phyloP scores from a whole-genome alignment of 2,797 vertebrate species.

The Macroramphosus scolopax region DNA sequence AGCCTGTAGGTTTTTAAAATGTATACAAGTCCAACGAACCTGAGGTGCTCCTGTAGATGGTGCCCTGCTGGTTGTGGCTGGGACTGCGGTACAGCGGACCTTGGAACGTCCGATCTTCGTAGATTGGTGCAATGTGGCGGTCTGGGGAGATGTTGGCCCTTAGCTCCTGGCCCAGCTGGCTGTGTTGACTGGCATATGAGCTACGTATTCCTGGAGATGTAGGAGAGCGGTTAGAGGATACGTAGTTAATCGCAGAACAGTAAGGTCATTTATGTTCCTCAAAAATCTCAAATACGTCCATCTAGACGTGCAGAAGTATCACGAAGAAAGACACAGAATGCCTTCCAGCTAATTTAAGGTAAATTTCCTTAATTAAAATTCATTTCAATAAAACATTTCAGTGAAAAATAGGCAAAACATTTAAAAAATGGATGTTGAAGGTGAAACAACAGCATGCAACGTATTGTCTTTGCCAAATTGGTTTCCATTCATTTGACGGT shows the following conservation, averaged over 20 bases:
- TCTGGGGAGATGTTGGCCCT: constrained; percentile 89
- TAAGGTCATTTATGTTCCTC: background rate
- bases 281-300: constrained; percentile 9
- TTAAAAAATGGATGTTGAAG: background rate
- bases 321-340: no score
- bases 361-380: no score
- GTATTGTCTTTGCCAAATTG: no score
- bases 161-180: constrained; percentile 88
- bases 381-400: no score
- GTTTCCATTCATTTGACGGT: constrained; percentile 2
- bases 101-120: constrained; percentile 91
- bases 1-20: no score
- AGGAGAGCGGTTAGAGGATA: background rate
- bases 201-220: constrained; percentile 83
- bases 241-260: background rate
- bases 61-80: constrained; percentile 84
- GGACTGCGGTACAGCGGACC: constrained; percentile 90
- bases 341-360: no score
- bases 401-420: background rate
- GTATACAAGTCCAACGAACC: no score
- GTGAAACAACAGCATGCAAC: no score
- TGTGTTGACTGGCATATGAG: constrained; percentile 93
- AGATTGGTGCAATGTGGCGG: constrained; percentile 93
- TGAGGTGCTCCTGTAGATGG: constrained; percentile 86
- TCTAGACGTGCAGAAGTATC: no score